phyloP scores from a whole-genome alignment of 2,888 invertebrate species.

The Cremastobaeus sp. region DNA sequence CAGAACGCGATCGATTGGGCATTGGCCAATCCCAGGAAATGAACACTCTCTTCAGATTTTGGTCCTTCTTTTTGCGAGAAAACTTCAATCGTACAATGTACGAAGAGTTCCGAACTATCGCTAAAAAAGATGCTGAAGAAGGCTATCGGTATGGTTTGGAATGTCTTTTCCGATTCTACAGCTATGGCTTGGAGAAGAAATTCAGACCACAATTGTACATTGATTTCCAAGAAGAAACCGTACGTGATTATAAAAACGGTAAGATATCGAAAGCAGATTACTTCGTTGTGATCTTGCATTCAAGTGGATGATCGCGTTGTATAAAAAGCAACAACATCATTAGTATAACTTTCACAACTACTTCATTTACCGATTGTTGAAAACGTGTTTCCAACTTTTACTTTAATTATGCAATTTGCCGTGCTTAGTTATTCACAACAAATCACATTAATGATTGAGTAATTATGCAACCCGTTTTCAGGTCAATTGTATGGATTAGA shows the following conservation, averaged over 20 bases:
- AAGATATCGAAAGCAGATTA: too few species aligned
- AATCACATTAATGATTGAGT: too few species aligned
- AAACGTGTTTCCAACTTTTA: too few species aligned
- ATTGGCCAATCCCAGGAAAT: slow-evolving; percentile 98
- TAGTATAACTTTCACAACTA: too few species aligned
- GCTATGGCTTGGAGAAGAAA: slow-evolving; percentile 97
- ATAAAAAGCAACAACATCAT: too few species aligned
- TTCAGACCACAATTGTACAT: slow-evolving; percentile 96
- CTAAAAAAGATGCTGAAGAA: slow-evolving; percentile 94
- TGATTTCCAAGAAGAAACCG: slow-evolving; percentile 96
- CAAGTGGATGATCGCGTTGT: too few species aligned
- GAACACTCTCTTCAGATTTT: slow-evolving; percentile 99
- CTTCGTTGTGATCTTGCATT: too few species aligned
- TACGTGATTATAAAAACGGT: slow-evolving; percentile 93
- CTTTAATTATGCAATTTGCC: too few species aligned
- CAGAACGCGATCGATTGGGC: slow-evolving; percentile 95
- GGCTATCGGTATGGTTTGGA: slow-evolving; percentile 94
- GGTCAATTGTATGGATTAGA: slow-evolving; percentile 98
- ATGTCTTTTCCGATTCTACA: slow-evolving; percentile 96
- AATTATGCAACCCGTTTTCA: too few species aligned
- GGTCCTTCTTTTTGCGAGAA: slow-evolving; percentile 99
- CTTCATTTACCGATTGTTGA: too few species aligned
- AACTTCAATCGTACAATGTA: slow-evolving; percentile 99
- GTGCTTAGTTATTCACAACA: too few species aligned
- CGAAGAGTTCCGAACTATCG: slow-evolving; percentile 93